Evolutionary conservation across 2,888 invertebrate genomes (phyloP).

Genomic region (Apotomis turbidana): DNA sequence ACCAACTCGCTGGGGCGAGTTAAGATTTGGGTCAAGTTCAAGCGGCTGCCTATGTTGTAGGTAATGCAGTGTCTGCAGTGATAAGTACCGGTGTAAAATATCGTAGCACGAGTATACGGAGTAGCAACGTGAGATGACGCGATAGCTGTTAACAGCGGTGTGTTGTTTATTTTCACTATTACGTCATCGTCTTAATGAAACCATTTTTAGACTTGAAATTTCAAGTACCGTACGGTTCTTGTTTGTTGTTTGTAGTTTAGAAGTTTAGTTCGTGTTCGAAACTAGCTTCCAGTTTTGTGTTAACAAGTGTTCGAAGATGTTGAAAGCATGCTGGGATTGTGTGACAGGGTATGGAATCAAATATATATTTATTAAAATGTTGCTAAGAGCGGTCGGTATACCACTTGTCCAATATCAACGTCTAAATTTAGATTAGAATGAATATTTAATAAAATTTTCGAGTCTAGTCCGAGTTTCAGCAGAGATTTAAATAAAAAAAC

Average conservation of each 20-base stretch:
- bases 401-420: neutral
- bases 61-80: conserved; percentile 53
- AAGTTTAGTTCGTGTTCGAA: conserved; percentile 22
- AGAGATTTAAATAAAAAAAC: no score
- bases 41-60: neutral
- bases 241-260: conserved; percentile 20
- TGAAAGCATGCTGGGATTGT: conserved; percentile 78
- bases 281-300: conserved; percentile 46
- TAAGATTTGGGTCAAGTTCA: conserved; percentile 10
- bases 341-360: conserved; percentile 67
- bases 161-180: conserved; percentile 76
- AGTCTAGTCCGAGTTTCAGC: no score
- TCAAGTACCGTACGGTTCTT: conserved; percentile 32
- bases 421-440: no score
- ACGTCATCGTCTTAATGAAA: conserved; percentile 62
- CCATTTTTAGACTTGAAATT: conserved; percentile 38
- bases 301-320: conserved; percentile 62
- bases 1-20: conserved; percentile 7
- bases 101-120: conserved; percentile 56
- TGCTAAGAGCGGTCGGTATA: neutral
- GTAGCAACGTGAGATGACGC: conserved; percentile 49
- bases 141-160: conserved; percentile 62
- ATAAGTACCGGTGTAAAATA: conserved; percentile 51
- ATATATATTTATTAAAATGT: conserved; percentile 13
- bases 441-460: no score